Base-by-base conservation (phyloP, 2,888 invertebrate genomes). In the Microctonus brassicae region DNA sequence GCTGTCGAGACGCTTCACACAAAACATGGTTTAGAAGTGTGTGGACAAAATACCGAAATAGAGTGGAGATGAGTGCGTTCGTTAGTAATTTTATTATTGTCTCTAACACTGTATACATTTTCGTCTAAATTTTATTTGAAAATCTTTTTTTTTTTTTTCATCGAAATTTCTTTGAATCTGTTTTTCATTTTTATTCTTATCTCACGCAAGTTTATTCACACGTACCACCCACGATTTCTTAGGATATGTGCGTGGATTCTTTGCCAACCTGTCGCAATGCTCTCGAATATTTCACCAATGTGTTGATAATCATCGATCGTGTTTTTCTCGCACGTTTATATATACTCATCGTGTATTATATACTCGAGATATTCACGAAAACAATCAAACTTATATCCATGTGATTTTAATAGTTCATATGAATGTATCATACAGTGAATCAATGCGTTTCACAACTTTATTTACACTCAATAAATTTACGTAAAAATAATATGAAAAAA, bases 1-100 rank as follows among this genome's bases (percentile, higher is more conserved):
- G 34, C 47, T 55, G 55, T 11, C 24, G 55, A 55, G 24, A 24
- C 55, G n/a, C 26, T 55, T 55, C 11, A 55, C 55, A 26, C 55
- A 11, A 10, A 55, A 55, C 24, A 55, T 26, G 55, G 24, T 55
- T 24, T 11, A 24, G 24, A 11, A 24, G 55, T 24, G 55, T n/a
- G 42, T 80, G 80, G 84, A 84, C 83, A 82, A 83, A 81, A 77
- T 79, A 82, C 80, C 81, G 78, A 82, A 82, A 84, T 83, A 84
- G 81, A 78, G 76, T 75, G 73, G 68, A 65, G 61, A 61, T 29
- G 47, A 36, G 47, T 26, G 62, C 60, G 20, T 47, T 36, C 42
- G 42, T 62, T 62, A 33, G 47, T 47, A n/a, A 64, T 52, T 42
- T 47, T 52, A 64, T 33, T 47, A n/a, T 64, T 58, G 58, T n/a